A percentile compares a stretch with the other conserved stretches of the same genome.
phyloP scores from a whole-genome alignment of 2,888 invertebrate species.

The Drosophila rubida region DNA sequence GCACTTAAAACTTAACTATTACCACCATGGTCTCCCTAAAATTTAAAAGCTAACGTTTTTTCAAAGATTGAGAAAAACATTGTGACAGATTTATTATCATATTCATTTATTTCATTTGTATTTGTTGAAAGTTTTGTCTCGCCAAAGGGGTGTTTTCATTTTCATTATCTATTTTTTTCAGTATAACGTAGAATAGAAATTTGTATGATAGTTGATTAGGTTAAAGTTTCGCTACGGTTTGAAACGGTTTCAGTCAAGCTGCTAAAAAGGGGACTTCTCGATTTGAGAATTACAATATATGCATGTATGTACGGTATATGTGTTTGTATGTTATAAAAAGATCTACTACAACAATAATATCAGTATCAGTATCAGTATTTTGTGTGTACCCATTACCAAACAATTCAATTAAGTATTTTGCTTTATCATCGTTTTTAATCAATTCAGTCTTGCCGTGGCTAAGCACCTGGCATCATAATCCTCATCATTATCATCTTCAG shows the following conservation, averaged over 20 bases:
- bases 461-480: slow-evolving; percentile 55
- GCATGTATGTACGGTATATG: slow-evolving; percentile 27
- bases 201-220: slow-evolving; percentile 69
- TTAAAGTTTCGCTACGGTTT: slow-evolving; percentile 30
- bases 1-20: neutral
- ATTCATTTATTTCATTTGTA: slow-evolving; percentile 53
- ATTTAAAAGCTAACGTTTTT: neutral
- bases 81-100: slow-evolving; percentile 33
- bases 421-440: slow-evolving; percentile 46
- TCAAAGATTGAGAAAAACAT: neutral
- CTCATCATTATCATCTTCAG: slow-evolving; percentile 43
- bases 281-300: slow-evolving; percentile 40
- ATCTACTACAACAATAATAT: slow-evolving; percentile 79
- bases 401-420: slow-evolving; percentile 42
- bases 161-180: slow-evolving; percentile 50
- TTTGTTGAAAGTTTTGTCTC: slow-evolving; percentile 52
- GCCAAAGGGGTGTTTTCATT: slow-evolving; percentile 48
- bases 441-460: slow-evolving; percentile 73
- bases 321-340: slow-evolving; percentile 64
- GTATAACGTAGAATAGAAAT: slow-evolving; percentile 75
- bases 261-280: slow-evolving; percentile 48
- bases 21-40: slow-evolving; percentile 20
- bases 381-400: slow-evolving; percentile 73
- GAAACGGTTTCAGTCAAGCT: slow-evolving; percentile 63
- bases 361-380: slow-evolving; percentile 66